Base-by-base conservation (phyloP, 2,797 vertebrate genomes). In the Onychomys arenicola region DNA sequence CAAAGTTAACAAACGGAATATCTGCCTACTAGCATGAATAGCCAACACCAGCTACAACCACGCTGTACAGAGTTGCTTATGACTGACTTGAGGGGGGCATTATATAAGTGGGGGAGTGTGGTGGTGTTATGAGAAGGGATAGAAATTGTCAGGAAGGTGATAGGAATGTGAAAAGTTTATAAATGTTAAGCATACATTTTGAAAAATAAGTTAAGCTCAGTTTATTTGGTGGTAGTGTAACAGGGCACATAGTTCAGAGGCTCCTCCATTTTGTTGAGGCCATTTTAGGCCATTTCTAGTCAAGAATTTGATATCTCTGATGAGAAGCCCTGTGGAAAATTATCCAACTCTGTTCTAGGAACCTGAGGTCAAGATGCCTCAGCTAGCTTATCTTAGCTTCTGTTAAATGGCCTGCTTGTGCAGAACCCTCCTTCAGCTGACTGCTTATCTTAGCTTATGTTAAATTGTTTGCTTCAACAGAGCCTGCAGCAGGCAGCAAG, bases 141-240 rank as follows among this genome's bases (percentile, higher is more conserved):
- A 83, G 76, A 89, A 93, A 93, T 84, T n/a, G 11, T 95, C 46
- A 92, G 83, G 83, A 71, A 55, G 49, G 13, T 86, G 25, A 65
- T 82, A 88, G n/a, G 88, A 88, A 84, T 83, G 29, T 67, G 40
- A 90, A 90, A 90, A 80, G 73, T 76, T 37, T n/a, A 65, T 52
- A 84, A 94, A 90, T 82, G 32, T 83, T n/a, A 27, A 55, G 25
- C 55, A 19, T 85, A 95, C 29, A 61, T 84, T 94, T 73, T 81
- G 52, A 91, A 89, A 65, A 65, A 49, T 21, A 77, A 57, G 10
- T n/a, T 12, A 27, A 73, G 46, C 37, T 94, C 61, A 63, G 11
- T 95, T 90, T 85, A 49, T 63, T 93, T 34, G 37, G 12, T 63
- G 6, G 32, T 37, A 10, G 34, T 32, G 10, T 43, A 32, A 83